These are phyloP conservation scores for Scrobipalpa atriplicella DNA, from an alignment of 2,888 invertebrate genomes.

Conservation along the genomic window DNA sequence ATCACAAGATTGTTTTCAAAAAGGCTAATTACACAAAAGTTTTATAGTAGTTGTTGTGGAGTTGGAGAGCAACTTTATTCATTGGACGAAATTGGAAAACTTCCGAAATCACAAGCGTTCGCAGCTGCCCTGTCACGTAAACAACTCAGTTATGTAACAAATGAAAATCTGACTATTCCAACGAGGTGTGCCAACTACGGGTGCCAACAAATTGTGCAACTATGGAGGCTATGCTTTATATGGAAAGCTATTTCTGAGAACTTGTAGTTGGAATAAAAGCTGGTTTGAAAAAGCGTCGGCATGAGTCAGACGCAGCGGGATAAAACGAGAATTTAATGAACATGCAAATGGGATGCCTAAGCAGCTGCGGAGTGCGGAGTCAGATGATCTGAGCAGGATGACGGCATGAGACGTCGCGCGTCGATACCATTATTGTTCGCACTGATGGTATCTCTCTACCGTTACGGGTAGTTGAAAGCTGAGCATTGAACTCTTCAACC, in stretches of 20 bases:
- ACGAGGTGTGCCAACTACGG: slow-evolving; percentile 46
- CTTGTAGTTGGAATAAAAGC: slow-evolving; percentile 42
- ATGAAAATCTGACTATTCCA: slow-evolving; percentile 53
- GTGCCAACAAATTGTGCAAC: slow-evolving; percentile 50
- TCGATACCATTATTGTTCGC: slow-evolving; percentile 36
- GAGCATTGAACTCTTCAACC: slow-evolving; percentile 34
- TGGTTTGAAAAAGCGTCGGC: slow-evolving; percentile 32
- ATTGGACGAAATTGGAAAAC: slow-evolving; percentile 37
- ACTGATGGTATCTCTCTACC: slow-evolving; percentile 31
- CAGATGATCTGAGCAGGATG: slow-evolving; percentile 34
- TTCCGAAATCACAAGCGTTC: slow-evolving; percentile 27
- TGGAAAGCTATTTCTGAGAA: slow-evolving; percentile 58
- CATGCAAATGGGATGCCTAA: slow-evolving; percentile 38
- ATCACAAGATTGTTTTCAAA: too few relatives aligned
- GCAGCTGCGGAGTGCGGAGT: slow-evolving; percentile 23
- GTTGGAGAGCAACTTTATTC: slow-evolving; percentile 5
- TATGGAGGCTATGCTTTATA: slow-evolving; percentile 40
- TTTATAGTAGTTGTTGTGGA: not conserved
- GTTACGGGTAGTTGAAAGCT: slow-evolving; percentile 33
- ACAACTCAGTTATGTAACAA: slow-evolving; percentile 51
- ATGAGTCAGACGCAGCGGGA: slow-evolving; percentile 47
- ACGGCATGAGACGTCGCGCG: slow-evolving; percentile 50
- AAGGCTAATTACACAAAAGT: too few relatives aligned
- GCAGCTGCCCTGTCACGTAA: slow-evolving; percentile 37
- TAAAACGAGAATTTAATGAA: slow-evolving; percentile 38